Evolutionary conservation across 2,888 invertebrate species (phyloP).

Genomic region (Augiades crinisus): DNA sequence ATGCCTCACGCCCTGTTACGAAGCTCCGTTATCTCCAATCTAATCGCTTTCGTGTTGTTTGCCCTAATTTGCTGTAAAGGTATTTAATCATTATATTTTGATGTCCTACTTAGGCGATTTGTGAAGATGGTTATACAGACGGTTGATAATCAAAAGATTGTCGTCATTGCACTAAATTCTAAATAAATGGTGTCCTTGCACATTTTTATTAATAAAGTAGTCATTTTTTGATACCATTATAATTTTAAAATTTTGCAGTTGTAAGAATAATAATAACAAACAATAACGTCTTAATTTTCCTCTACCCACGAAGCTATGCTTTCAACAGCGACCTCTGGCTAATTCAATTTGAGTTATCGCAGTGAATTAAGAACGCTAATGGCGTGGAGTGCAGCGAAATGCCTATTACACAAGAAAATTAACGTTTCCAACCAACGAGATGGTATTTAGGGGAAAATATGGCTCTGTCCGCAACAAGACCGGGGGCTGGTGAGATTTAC

Average conservation of each 20-base stretch:
- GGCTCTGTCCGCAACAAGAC: constrained; percentile 34
- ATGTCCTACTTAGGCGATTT: not conserved
- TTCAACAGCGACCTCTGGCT: constrained; percentile 15
- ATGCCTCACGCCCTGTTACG: constrained; percentile 21
- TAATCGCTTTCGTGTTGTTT: constrained; percentile 15
- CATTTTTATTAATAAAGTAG: not conserved
- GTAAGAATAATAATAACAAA: no score
- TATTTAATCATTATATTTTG: not conserved
- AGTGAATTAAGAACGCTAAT: constrained; percentile 26
- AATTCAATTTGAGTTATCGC: constrained; percentile 26
- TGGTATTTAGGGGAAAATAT: constrained; percentile 39
- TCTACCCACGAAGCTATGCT: constrained; percentile 2
- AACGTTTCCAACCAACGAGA: constrained; percentile 35
- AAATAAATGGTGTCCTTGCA: no score
- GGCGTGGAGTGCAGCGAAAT: constrained; percentile 29
- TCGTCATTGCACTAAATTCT: no score
- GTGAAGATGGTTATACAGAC: no score
- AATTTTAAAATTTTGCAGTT: not conserved
- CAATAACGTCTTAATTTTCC: not conserved
- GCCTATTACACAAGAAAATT: constrained; percentile 34
- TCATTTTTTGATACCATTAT: not conserved
- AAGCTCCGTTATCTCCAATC: constrained; percentile 4
- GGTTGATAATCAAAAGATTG: no score
- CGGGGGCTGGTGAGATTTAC: constrained; percentile 18
- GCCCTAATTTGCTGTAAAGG: constrained; percentile 16